Evolutionary conservation across 2,113 vertebrate genomes (phyloP).

Genomic region (Emydura subglobosa): DNA sequence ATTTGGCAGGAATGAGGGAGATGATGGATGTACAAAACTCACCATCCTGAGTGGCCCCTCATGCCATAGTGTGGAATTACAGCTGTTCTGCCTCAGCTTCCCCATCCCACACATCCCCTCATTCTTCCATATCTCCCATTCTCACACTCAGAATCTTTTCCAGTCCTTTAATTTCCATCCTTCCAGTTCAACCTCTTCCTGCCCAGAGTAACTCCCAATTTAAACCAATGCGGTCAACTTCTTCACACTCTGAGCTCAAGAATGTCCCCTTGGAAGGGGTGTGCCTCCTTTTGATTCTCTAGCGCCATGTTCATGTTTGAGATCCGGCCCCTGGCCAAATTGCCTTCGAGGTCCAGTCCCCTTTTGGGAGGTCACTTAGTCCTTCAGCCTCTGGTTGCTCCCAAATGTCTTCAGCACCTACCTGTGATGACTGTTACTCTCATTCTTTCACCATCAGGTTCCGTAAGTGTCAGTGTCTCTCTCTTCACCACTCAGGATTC

Average conservation of each 20-base stretch:
- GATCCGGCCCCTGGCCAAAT: no score
- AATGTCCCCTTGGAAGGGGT: background rate
- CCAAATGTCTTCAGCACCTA: no score
- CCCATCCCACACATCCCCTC: background rate
- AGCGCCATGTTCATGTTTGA: no score
- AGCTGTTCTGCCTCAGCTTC: background rate
- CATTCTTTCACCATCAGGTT: no score
- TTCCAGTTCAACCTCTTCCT: background rate
- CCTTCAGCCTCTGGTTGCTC: no score
- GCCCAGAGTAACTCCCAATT: background rate
- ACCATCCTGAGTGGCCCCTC: background rate
- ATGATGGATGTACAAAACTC: background rate
- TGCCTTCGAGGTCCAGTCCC: no score
- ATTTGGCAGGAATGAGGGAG: background rate
- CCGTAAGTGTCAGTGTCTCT: no score
- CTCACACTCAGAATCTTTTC: background rate
- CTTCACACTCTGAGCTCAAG: background rate
- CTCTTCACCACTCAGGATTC: no score
- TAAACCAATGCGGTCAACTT: fast-evolving
- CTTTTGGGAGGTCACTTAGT: no score
- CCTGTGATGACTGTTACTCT: no score
- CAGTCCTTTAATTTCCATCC: fast-evolving
- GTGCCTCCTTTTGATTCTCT: no score
- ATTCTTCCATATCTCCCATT: background rate
- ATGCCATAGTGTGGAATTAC: background rate